phyloP scores from a whole-genome alignment of 2,888 invertebrate species.

The Sminthurinus aureus region DNA sequence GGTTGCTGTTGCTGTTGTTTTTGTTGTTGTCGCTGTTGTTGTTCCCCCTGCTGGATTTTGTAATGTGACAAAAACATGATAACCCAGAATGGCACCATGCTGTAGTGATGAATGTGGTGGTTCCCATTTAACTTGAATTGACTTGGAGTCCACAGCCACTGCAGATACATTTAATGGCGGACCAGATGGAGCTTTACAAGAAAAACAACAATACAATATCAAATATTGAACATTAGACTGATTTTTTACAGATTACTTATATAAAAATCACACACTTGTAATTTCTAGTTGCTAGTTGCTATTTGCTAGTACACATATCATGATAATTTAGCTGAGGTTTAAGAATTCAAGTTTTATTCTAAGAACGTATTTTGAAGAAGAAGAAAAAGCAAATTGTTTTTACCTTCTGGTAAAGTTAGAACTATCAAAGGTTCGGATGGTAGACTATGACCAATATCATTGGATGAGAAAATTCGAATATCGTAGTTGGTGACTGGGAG shows the following conservation, averaged over 20 bases:
- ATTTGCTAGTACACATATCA: background rate
- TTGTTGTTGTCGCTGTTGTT: background rate
- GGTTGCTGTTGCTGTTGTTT: background rate
- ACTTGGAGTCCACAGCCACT: conserved; percentile 74
- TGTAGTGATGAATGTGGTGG: conserved; percentile 75
- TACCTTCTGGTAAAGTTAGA: conserved; percentile 85
- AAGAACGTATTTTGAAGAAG: too few species aligned
- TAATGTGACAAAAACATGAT: conserved; percentile 70
- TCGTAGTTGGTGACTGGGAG: conserved; percentile 80
- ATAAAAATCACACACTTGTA: too few species aligned
- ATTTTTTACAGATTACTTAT: background rate
- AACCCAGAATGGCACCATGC: conserved; percentile 81
- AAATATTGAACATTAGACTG: background rate
- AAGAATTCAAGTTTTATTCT: too few species aligned
- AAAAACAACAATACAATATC: conserved; percentile 1
- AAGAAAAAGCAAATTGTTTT: too few species aligned
- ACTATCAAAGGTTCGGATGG: conserved; percentile 79
- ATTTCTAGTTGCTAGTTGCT: too few species aligned
- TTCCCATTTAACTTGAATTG: conserved; percentile 77
- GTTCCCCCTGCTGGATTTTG: conserved; percentile 42
- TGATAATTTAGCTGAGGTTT: background rate
- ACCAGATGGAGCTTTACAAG: conserved; percentile 72
- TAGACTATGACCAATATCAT: conserved; percentile 81
- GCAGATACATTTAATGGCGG: conserved; percentile 76
- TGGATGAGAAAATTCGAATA: conserved; percentile 82